Conservation (phyloP, 2,113 vertebrate genomes). For the Eira barbara region DNA sequence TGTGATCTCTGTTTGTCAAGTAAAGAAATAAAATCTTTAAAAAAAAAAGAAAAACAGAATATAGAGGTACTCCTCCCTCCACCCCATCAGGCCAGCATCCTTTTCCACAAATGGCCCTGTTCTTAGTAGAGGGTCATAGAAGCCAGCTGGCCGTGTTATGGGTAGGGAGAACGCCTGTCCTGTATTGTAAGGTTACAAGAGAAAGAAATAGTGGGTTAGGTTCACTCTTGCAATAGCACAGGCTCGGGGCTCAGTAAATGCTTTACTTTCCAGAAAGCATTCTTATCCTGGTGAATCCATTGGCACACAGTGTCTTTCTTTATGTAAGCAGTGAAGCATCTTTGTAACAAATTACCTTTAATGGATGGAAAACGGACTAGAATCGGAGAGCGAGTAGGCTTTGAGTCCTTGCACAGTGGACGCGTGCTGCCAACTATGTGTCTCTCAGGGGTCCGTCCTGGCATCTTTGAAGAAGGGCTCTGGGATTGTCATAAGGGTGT, state of each 20-base stretch:
- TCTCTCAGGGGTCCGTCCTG: not conserved
- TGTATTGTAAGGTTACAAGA: not conserved
- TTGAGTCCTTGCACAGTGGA: not conserved
- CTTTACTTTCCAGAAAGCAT: not conserved
- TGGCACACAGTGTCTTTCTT: not conserved
- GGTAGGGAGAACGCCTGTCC: not conserved
- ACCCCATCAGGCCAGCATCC: not conserved
- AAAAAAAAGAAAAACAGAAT: not conserved
- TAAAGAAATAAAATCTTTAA: no score
- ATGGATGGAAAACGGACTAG: not conserved
- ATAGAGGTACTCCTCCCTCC: not conserved
- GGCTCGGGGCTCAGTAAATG: not conserved
- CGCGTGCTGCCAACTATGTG: rapidly evolving
- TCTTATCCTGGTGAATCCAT: not conserved
- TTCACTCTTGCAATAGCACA: not conserved
- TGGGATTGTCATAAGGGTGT: not conserved
- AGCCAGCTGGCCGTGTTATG: not conserved
- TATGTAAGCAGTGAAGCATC: not conserved
- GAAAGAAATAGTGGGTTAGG: not conserved
- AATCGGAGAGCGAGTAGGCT: not conserved
- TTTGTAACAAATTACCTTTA: not conserved
- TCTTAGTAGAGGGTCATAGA: not conserved
- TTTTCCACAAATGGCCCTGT: not conserved
- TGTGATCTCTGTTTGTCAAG: no score
- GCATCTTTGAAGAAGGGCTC: not conserved